Evolutionary conservation across 2,113 vertebrate genomes (phyloP), one percentile per base, ranked within the genome.

Genomic region (Condylura cristata): DNA sequence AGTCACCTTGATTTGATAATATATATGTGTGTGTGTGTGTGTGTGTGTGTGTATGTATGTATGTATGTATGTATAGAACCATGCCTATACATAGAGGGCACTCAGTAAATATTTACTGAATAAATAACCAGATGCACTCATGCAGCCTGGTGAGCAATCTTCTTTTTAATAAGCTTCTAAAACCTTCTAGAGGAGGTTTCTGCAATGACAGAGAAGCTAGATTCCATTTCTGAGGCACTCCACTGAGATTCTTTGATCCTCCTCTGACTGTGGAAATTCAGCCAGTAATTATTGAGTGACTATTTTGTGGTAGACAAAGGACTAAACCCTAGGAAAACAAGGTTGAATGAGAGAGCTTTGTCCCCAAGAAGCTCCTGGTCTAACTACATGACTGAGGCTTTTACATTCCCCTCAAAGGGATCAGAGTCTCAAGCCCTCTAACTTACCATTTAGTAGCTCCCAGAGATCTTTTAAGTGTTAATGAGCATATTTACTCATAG

Each of bases 251-350:
- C 70, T 48, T 22, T 17, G 48, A 7, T 37, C 48, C 16, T 94
- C 76, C 90, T 80, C 75, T 41, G 30, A 89, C 83, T 75, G 26
- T 51, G 63, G 32, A 94, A 68, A 86, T 65, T 90, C 83, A 83
- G 56, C 86, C 63, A 70, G 1, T 48, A 85, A 65, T 72, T 85
- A 79, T 18, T 32, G 16, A 96, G 48, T n/a, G 65, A n/a, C 80
- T 68, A 41, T 56, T 66, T 22, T 72, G 26, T 22, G 56, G 51
- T 51, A 75, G 28, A 84, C 30, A 65, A 48, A 20, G 16, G 65
- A 12, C 28, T 30, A 83, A 70, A 37, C 39, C 66, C 51, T 68
- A 32, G 72, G 32, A 85, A 96, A 91, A 85, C 37, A 20, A 76
- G 58, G 32, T 58, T 20, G 34, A 93, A 92, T 66, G 13, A 85